These are phyloP conservation scores for Phaedon cochleariae DNA, from an alignment of 2,888 invertebrate genomes.

Conservation along the genomic window DNA sequence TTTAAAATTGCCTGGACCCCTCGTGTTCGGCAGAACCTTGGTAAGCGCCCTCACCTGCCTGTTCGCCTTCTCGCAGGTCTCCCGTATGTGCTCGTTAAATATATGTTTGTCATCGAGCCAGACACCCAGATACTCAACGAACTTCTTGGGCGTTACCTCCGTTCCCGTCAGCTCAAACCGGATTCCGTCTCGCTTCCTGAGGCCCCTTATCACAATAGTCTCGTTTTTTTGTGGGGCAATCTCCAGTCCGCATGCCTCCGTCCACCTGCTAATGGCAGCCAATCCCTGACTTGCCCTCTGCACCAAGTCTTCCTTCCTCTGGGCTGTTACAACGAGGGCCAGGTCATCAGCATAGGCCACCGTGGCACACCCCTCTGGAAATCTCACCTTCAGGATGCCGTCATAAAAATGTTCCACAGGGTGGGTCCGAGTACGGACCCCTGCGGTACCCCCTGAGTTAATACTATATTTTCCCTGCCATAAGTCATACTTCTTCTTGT, in stretches of 20 bases:
- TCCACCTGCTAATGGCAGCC: background rate
- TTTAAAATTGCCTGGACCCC: background rate
- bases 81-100: background rate
- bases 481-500: background rate
- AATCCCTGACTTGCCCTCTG: background rate
- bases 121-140: background rate
- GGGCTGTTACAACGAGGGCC: background rate
- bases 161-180: background rate
- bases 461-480: background rate
- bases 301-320: background rate
- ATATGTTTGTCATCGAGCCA: background rate
- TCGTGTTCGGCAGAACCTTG: background rate
- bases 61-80: background rate
- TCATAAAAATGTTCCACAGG: conserved; percentile 1
- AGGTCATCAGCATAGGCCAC: too few species aligned
- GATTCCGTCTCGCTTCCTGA: background rate
- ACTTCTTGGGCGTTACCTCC: background rate
- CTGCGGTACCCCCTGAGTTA: background rate
- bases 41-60: background rate
- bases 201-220: conserved; percentile 5
- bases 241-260: background rate
- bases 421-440: conserved; percentile 1
- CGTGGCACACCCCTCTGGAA: background rate
- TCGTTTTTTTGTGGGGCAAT: conserved; percentile 5
- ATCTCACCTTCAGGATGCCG: background rate